These are phyloP conservation scores for Siphlonurus alternatus DNA, from an alignment of 2,888 invertebrate species.

Conservation along the genomic window DNA sequence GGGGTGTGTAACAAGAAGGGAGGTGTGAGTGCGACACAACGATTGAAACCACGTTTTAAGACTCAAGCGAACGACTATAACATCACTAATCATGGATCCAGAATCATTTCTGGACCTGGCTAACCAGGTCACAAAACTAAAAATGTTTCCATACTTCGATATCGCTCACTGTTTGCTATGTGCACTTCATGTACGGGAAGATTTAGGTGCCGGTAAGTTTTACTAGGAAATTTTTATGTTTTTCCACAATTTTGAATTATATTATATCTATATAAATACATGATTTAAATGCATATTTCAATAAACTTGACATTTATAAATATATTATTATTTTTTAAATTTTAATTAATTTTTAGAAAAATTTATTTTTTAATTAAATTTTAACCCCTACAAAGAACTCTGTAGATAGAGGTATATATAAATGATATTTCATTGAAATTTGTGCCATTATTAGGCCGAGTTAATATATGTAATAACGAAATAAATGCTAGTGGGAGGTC, in stretches of 20 bases:
- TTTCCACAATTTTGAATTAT: background rate
- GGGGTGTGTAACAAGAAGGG: background rate
- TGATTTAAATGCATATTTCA: no score
- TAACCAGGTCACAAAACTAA: constrained; percentile 94
- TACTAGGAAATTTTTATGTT: no score
- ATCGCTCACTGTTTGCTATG: constrained; percentile 91
- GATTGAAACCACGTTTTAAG: background rate
- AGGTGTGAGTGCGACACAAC: background rate
- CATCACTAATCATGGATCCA: constrained; percentile 57
- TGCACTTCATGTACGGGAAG: constrained; percentile 88
- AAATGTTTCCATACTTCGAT: constrained; percentile 99
- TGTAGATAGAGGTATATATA: no score
- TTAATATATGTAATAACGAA: no score
- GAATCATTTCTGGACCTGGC: constrained; percentile 95
- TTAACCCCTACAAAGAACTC: no score
- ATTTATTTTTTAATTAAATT: background rate
- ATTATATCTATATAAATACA: background rate
- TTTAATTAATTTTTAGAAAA: background rate
- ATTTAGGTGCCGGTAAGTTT: constrained; percentile 78
- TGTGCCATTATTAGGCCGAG: no score
- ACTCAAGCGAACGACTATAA: background rate
- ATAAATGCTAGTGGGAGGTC: no score
- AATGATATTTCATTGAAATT: no score
- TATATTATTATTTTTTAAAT: background rate
- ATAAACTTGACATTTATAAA: background rate